Conservation (phyloP, 2,797 vertebrate species). For the Sebastes matsubarae region DNA sequence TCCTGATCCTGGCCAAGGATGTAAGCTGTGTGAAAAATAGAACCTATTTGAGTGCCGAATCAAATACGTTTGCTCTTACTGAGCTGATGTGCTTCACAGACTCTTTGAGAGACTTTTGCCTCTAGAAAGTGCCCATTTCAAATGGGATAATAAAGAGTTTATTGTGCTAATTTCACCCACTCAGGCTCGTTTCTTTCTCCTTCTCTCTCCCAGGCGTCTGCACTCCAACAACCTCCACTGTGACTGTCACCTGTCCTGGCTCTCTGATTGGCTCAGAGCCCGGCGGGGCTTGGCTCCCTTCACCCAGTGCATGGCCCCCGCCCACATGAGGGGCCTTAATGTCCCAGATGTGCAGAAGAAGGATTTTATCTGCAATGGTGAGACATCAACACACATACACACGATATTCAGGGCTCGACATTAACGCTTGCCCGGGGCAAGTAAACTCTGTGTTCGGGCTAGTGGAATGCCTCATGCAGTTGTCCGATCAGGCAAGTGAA, state of each 20-base stretch:
- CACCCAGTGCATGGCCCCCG: conserved; percentile 96
- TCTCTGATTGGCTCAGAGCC: conserved; percentile 96
- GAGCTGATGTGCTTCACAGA: not conserved
- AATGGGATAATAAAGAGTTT: not conserved
- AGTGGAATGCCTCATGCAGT: no score
- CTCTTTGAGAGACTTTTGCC: not conserved
- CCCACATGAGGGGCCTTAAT: conserved; percentile 93
- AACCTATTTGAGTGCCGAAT: conserved; percentile 1
- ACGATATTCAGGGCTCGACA: not conserved
- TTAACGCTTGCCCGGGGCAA: no score
- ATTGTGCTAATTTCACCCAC: not conserved
- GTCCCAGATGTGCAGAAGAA: conserved; percentile 97
- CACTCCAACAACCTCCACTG: conserved; percentile 98
- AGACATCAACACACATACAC: conserved; percentile 33
- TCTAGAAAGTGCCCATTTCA: not conserved
- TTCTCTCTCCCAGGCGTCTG: conserved; percentile 84
- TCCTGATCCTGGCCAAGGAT: not conserved
- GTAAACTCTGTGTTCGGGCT: no score
- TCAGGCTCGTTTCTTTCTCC: not conserved
- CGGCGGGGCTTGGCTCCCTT: conserved; percentile 93
- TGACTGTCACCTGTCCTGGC: conserved; percentile 98
- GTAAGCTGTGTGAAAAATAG: conserved; percentile 1
- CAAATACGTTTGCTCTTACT: not conserved
- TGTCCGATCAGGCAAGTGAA: no score
- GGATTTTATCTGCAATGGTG: conserved; percentile 94